Evolutionary conservation across 2,797 vertebrate genomes (phyloP).

Genomic region (Brachymystax lenok): DNA sequence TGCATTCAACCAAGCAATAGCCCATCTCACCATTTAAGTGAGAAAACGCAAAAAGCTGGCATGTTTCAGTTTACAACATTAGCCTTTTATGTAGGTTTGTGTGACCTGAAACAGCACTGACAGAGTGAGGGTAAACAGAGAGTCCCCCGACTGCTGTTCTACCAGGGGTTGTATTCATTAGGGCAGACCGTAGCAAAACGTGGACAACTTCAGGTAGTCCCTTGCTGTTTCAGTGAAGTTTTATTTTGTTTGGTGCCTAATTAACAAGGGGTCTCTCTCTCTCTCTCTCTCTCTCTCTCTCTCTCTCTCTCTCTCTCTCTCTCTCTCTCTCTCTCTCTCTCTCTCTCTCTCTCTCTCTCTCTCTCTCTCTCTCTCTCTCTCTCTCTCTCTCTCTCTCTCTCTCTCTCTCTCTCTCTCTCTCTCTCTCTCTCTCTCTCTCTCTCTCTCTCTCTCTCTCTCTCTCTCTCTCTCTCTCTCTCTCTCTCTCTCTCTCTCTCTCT

Average conservation of each 20-base stretch:
- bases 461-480: too few relatives aligned
- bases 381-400: too few relatives aligned
- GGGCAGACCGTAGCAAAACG: neutral
- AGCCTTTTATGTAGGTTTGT: slow-evolving; percentile 30
- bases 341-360: too few relatives aligned
- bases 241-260: neutral
- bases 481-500: too few relatives aligned
- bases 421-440: too few relatives aligned
- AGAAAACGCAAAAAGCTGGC: slow-evolving; percentile 9
- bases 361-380: too few relatives aligned
- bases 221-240: slow-evolving; percentile 16
- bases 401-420: too few relatives aligned
- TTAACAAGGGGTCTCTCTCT: neutral
- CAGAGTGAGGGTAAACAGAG: slow-evolving; percentile 35
- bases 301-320: too few relatives aligned
- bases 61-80: slow-evolving; percentile 17
- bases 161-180: slow-evolving; percentile 27
- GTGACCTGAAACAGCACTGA: slow-evolving; percentile 52
- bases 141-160: slow-evolving; percentile 59
- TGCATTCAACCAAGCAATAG: too few relatives aligned
- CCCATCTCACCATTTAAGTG: slow-evolving; percentile 16
- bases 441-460: too few relatives aligned
- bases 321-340: neutral
- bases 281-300: too few relatives aligned
- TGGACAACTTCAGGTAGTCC: neutral